These are phyloP conservation scores for Gandaritis pyraliata DNA, from an alignment of 2,888 invertebrate species.

Conservation along the genomic window DNA sequence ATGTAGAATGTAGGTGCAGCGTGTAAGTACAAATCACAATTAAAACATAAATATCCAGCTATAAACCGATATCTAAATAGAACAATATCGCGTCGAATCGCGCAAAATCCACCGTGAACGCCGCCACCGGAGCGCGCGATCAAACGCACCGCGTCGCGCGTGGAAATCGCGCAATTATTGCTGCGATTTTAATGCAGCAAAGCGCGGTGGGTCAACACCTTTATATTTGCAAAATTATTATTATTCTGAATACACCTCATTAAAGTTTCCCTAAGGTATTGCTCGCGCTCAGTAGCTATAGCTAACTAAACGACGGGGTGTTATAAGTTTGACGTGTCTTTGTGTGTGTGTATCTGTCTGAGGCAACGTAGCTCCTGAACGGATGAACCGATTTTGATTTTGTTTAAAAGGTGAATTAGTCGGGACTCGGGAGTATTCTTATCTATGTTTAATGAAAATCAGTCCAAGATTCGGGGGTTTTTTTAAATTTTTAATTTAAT, in stretches of 20 bases:
- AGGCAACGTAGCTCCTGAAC: too few species aligned
- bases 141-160: conserved; percentile 57
- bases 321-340: too few species aligned
- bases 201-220: conserved; percentile 9
- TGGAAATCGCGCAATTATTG: conserved; percentile 53
- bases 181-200: conserved; percentile 32
- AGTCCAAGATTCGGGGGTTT: too few species aligned
- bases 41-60: conserved; percentile 34
- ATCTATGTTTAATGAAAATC: too few species aligned
- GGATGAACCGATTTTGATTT: too few species aligned
- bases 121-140: conserved; percentile 51
- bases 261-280: too few species aligned
- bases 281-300: too few species aligned
- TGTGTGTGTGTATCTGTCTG: too few species aligned
- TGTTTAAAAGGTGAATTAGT: too few species aligned
- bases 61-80: conserved; percentile 50
- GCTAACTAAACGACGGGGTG: too few species aligned
- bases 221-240: conserved; percentile 3
- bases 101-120: conserved; percentile 54
- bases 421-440: too few species aligned
- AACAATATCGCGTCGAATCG: conserved; percentile 51
- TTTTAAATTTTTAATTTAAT: too few species aligned
- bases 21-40: conserved; percentile 36
- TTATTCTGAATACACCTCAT: background rate
- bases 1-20: conserved; percentile 1